Evolutionary conservation across 2,113 vertebrate genomes (phyloP).

Genomic region (Pheucticus melanocephalus): DNA sequence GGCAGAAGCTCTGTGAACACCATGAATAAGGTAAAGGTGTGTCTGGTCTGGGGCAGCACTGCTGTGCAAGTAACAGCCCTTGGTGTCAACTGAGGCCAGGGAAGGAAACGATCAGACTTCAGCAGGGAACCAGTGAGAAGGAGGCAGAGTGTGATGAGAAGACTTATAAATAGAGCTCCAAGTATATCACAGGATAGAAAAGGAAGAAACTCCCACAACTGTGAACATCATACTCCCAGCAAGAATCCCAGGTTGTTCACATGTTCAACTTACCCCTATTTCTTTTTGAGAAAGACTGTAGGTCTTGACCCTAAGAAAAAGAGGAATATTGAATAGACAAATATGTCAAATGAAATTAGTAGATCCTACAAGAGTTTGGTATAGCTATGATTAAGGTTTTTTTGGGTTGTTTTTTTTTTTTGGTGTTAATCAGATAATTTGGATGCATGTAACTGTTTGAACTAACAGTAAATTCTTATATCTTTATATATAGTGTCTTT

Average conservation of each 20-base stretch:
- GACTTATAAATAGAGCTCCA: background rate
- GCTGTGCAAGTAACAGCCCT: background rate
- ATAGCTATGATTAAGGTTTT: background rate
- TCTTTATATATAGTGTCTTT: background rate
- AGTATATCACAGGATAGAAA: background rate
- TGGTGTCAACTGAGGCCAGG: background rate
- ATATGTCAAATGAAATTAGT: background rate
- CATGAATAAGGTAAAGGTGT: background rate
- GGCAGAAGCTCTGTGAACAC: background rate
- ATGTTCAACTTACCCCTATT: background rate
- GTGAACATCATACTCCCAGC: background rate
- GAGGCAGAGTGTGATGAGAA: background rate
- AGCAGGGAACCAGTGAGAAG: background rate
- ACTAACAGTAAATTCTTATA: background rate
- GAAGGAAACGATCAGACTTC: background rate
- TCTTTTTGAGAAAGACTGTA: background rate
- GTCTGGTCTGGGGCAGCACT: background rate
- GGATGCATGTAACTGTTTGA: background rate
- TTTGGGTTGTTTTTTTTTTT: background rate
- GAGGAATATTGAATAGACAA: background rate
- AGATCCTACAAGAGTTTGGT: background rate
- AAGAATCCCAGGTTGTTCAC: background rate
- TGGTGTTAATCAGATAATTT: background rate
- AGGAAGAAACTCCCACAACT: slow-evolving; percentile 19
- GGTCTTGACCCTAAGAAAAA: background rate